Base-by-base conservation (phyloP, 2,797 vertebrate species). In the Darevskia nairensis region DNA sequence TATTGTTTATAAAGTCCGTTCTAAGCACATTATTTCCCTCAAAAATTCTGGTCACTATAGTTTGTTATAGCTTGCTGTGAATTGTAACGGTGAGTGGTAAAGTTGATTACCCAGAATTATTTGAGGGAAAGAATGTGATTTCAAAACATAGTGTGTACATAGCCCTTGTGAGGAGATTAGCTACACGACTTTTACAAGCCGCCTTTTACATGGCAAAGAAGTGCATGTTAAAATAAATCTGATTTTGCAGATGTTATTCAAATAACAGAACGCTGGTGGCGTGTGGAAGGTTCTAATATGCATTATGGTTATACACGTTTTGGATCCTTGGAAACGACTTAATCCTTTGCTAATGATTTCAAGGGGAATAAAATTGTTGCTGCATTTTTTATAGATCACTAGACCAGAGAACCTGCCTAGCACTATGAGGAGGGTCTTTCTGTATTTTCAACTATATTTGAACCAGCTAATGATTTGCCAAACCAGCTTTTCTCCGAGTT, bases 211-310 rank as follows among this genome's bases (percentile, higher is more conserved):
- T 17, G 25, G n/a, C 29, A 84, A 25, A 44, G 29, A 79, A 82
- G 50, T 46, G 82, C 66, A 84, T 61, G 59, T 84, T 71, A 39
- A 87, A 50, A 83, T 68, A 66, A 72, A 80, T 74, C 55, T 44
- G 66, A 80, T 66, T 80, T 85, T 80, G 15, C 68, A 64, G 59
- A 44, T 80, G 32, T 35, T 46, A 44, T 61, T 35, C 15, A 46
- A 74, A 80, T 17, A 35, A 13, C 50, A 64, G 39, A 35, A 25
- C 1, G 13, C 19, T 13, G n/a, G 4, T 71, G n/a, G 10, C 1
- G 2, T 71, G 69, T 41, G 50, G 39, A 23, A 69, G 10, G 25
- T 77, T 35, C 13, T 55, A 78, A 32, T 10, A 32, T 75, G 32
- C 69, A 29, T n/a, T 50, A 6, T 29, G 41, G 15, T 75, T 44